Evolutionary conservation across 2,797 vertebrate genomes (phyloP), one percentile per base, ranked within the genome.

Genomic region (Anguilla pacifica): DNA sequence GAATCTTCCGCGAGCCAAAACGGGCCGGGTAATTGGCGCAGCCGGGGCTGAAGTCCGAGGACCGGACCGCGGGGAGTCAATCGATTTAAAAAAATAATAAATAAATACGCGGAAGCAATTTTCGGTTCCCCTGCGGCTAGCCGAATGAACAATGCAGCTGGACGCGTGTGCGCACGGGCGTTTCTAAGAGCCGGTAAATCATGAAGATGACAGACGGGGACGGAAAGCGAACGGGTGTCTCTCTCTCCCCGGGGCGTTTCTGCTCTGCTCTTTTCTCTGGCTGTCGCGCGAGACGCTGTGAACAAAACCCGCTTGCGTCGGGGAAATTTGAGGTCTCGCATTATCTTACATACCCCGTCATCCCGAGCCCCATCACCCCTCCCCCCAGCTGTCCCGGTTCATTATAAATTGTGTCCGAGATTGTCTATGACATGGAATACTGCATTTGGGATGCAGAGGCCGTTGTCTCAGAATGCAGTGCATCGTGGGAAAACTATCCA

Each of bases 141-240:
- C 74, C 13, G 53, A 13, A 59, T 2, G 64, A 77, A 13, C 19
- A 39, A 77, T 67, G 72, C 89, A 51, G 51, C 53, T 25, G 17
- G 46, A 35, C 64, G 72, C 89, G 67, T 19, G 31, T 55, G 51
- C 83, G 19, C 67, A 85, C 9, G 79, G 77, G 82, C 87, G 51
- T 85, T 46, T 72, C 39, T 86, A 43, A 81, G 22, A 46, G 46
- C 39, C 53, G 28, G 77, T 83, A 70, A 59, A 72, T 86, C 43
- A n/a, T 74, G 13, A 83, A 15, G 79, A 39, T 43, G 22, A 49
- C 59, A n/a, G 13, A 25, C 43, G 35, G 28, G 81, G 86, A 87
- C 5, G 15, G 79, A n/a, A 35, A 70, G n/a, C 6, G 43, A 82
- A 70, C 81, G 3, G 64, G 64, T 49, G 70, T 74, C 49, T 22